phyloP scores from a whole-genome alignment of 1,140 invertebrate species.

The Macrocentrus cingulum region DNA sequence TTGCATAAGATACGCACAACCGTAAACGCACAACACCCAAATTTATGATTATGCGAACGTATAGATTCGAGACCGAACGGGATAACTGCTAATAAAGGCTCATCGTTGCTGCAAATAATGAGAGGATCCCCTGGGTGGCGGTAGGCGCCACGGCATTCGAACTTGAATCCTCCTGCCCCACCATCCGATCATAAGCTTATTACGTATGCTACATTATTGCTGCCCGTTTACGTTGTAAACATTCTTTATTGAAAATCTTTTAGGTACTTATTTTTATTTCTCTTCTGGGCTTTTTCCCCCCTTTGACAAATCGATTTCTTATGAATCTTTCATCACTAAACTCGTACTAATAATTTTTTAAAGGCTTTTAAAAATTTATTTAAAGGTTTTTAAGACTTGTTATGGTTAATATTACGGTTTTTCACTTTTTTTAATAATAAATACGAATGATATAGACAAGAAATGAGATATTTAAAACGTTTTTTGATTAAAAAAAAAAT shows the following conservation, averaged over 20 bases:
- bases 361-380: too few species aligned
- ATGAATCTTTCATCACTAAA: too few species aligned
- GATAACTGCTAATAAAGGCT: conserved; percentile 56
- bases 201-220: conserved; percentile 29
- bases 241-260: conserved; percentile 27
- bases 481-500: too few species aligned
- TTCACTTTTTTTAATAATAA: too few species aligned
- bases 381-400: too few species aligned
- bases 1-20: conserved; percentile 57
- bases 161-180: conserved; percentile 19
- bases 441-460: too few species aligned
- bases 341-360: too few species aligned
- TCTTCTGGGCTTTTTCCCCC: neutral
- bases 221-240: conserved; percentile 31
- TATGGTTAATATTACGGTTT: too few species aligned
- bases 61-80: conserved; percentile 55
- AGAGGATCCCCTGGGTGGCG: conserved; percentile 33
- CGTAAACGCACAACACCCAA: conserved; percentile 44
- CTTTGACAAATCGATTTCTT: neutral
- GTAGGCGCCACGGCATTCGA: conserved; percentile 27
- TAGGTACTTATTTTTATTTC: neutral
- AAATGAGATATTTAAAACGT: too few species aligned
- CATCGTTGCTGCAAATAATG: conserved; percentile 38
- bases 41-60: conserved; percentile 56
- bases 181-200: conserved; percentile 20